Percentiles rank a stretch among this genome's conserved stretches.
These are phyloP conservation scores for Neopipo cinnamomea DNA, from an alignment of 2,113 vertebrate genomes.

Conservation along the genomic window DNA sequence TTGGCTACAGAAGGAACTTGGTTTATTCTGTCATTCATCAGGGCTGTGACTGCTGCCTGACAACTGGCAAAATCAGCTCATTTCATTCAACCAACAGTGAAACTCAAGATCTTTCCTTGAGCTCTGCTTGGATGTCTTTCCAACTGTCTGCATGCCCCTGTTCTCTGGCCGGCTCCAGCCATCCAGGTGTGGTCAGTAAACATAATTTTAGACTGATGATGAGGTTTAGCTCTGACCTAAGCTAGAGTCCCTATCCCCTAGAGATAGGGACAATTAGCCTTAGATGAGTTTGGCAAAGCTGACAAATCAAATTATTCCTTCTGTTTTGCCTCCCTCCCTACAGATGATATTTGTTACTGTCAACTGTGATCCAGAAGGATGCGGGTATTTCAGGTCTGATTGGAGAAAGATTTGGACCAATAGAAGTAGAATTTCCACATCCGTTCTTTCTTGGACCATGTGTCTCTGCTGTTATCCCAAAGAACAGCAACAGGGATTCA, in stretches of 20 bases:
- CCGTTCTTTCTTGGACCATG: neutral
- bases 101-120: neutral
- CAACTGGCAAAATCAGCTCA: constrained; percentile 39
- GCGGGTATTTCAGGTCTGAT: neutral
- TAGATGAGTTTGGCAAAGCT: neutral
- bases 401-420: neutral
- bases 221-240: neutral
- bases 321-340: neutral
- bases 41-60: constrained; percentile 39
- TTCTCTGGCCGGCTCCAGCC: neutral
- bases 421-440: neutral
- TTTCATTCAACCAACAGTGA: constrained; percentile 8
- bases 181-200: neutral
- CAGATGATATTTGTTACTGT: neutral
- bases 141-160: neutral
- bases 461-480: neutral
- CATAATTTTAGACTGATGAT: neutral
- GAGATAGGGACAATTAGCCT: neutral
- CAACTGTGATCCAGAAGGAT: neutral
- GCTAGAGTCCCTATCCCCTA: neutral
- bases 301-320: neutral
- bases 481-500: neutral
- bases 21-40: constrained; percentile 40
- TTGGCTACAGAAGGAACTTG: constrained; percentile 7
- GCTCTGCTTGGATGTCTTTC: neutral